A percentile compares a stretch with the other conserved stretches of the same genome.
These are phyloP conservation scores for Serranus cabrilla DNA, from an alignment of 2,797 vertebrate species.

Conservation along the genomic window DNA sequence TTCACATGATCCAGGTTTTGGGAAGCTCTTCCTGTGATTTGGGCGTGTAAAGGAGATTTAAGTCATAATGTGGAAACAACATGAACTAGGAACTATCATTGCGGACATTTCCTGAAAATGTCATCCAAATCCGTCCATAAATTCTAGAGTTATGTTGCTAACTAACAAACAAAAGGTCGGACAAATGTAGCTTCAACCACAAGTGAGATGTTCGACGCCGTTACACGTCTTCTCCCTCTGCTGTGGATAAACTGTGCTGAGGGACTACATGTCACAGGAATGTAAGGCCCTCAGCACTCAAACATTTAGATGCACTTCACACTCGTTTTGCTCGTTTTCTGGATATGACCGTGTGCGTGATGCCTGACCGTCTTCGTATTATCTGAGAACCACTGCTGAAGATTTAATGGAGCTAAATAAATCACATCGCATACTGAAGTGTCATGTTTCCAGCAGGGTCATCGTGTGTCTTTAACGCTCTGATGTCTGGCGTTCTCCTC, in stretches of 20 bases:
- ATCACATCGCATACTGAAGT: slow-evolving; percentile 48
- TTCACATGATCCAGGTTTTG: too few relatives aligned
- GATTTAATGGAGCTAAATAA: slow-evolving; percentile 59
- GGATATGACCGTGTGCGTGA: neutral
- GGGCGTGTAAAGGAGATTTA: too few relatives aligned
- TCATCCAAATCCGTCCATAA: too few relatives aligned
- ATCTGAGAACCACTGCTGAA: neutral
- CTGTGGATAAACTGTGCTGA: slow-evolving; percentile 59
- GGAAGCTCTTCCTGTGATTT: too few relatives aligned
- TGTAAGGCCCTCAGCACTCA: slow-evolving; percentile 52
- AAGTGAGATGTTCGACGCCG: slow-evolving; percentile 22
- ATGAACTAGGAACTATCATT: too few relatives aligned
- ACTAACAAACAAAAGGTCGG: slow-evolving; percentile 1
- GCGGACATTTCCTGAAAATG: too few relatives aligned
- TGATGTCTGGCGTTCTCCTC: slow-evolving; percentile 33
- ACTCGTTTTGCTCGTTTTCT: neutral
- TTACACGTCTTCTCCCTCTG: slow-evolving; percentile 26
- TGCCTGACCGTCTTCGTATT: slow-evolving; percentile 10
- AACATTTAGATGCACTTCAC: slow-evolving; percentile 16
- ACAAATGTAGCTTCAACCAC: slow-evolving; percentile 13
- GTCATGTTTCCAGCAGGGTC: slow-evolving; percentile 54
- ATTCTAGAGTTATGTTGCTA: too few relatives aligned
- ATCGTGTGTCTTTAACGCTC: slow-evolving; percentile 28
- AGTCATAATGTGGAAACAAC: too few relatives aligned
- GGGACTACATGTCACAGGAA: slow-evolving; percentile 59